Evolutionary conservation across 2,797 vertebrate species (phyloP).

Genomic region (Danio tinwini): DNA sequence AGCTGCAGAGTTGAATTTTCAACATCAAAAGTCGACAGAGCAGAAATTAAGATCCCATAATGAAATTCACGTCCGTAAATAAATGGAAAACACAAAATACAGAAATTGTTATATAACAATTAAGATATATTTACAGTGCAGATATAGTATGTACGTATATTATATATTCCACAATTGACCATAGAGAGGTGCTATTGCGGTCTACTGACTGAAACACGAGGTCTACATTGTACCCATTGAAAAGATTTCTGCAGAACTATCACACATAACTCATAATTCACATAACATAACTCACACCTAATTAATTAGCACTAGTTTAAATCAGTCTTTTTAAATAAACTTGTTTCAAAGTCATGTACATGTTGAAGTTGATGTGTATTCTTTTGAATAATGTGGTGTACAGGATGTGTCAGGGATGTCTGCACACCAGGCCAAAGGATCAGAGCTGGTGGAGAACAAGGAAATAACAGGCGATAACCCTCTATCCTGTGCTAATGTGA

Average conservation of each 20-base stretch:
- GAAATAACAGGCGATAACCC: slow-evolving; percentile 50
- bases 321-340: neutral
- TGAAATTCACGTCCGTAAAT: too few species aligned
- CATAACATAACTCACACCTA: too few species aligned
- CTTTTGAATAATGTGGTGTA: neutral
- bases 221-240: too few species aligned
- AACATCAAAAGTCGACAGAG: too few species aligned
- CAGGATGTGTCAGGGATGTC: slow-evolving; percentile 20
- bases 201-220: neutral
- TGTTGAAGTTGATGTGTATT: neutral
- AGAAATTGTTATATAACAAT: too few species aligned
- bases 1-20: too few species aligned
- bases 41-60: too few species aligned
- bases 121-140: too few species aligned
- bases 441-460: slow-evolving; percentile 26
- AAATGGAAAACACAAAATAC: too few species aligned
- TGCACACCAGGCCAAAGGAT: slow-evolving; percentile 27
- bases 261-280: too few species aligned
- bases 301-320: neutral
- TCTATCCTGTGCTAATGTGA: slow-evolving; percentile 39
- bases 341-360: neutral
- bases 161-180: neutral
- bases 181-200: slow-evolving; percentile 14
- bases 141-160: too few species aligned
- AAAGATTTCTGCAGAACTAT: neutral